phyloP scores from a whole-genome alignment of 2,113 vertebrate species.

The Taurulus bubalis region DNA sequence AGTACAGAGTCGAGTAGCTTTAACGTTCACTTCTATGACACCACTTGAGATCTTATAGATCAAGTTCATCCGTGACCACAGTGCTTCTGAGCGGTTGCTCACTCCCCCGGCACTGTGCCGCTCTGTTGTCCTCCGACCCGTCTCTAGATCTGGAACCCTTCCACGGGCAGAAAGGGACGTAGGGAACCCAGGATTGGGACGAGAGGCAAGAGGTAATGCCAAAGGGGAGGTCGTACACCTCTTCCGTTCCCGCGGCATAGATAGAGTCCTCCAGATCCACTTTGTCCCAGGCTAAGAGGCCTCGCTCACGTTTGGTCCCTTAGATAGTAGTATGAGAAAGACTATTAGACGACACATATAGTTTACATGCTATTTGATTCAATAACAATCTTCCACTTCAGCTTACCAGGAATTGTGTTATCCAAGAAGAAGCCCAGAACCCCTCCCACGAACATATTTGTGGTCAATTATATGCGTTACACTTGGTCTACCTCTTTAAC shows the following conservation, averaged over 20 bases:
- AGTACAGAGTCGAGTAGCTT: no score
- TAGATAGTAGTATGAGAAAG: background rate
- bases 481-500: slow-evolving; percentile 91
- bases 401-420: slow-evolving; percentile 94
- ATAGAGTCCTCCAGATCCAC: slow-evolving; percentile 26
- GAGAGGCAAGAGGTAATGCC: slow-evolving; percentile 83
- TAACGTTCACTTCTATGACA: background rate
- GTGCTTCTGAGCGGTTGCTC: background rate
- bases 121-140: background rate
- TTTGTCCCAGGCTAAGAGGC: slow-evolving; percentile 79
- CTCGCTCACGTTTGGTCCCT: slow-evolving; percentile 88
- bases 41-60: background rate
- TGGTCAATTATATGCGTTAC: slow-evolving; percentile 90
- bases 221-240: slow-evolving; percentile 87
- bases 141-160: background rate
- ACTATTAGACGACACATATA: background rate
- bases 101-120: background rate
- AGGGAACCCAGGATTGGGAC: slow-evolving; percentile 71
- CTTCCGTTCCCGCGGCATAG: slow-evolving; percentile 18
- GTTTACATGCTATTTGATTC: background rate
- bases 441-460: slow-evolving; percentile 94
- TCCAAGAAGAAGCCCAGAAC: slow-evolving; percentile 92
- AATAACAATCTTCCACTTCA: background rate
- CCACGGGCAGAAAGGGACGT: slow-evolving; percentile 85
- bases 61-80: background rate